A percentile compares a stretch with the other conserved stretches of the same genome.
Evolutionary conservation across 2,888 invertebrate genomes (phyloP).

Genomic region (Heliconius aoede): DNA sequence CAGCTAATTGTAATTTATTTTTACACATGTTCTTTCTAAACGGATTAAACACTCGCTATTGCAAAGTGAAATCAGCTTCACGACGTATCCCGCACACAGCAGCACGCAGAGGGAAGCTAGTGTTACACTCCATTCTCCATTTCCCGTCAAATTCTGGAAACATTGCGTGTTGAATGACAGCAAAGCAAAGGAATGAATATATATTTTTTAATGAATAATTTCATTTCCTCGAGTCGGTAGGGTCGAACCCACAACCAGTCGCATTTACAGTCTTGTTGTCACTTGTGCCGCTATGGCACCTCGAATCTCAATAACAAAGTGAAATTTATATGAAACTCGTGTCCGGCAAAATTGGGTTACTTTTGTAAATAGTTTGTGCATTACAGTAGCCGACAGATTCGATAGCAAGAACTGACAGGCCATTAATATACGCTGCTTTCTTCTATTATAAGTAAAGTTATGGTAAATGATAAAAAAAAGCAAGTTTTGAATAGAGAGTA

Average conservation of each 20-base stretch:
- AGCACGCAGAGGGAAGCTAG: no score
- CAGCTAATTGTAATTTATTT: conserved; percentile 43
- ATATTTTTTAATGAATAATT: no score
- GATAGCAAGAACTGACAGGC: conserved; percentile 59
- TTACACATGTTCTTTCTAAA: conserved; percentile 35
- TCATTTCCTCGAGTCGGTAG: no score
- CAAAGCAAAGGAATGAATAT: no score
- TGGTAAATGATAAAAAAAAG: neutral
- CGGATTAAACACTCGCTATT: conserved; percentile 7
- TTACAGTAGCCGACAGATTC: conserved; percentile 54
- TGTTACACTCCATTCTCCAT: no score
- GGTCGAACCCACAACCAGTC: no score
- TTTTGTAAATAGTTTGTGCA: conserved; percentile 32
- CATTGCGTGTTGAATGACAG: no score
- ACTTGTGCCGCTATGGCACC: no score
- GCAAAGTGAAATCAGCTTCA: neutral
- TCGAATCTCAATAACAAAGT: neutral
- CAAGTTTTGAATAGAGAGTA: neutral
- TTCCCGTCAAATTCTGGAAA: no score
- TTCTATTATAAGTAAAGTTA: conserved; percentile 39
- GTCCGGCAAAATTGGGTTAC: conserved; percentile 18
- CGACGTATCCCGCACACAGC: no score
- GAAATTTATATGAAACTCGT: conserved; percentile 26
- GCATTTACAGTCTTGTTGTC: no score
- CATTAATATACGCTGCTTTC: conserved; percentile 57